These are phyloP conservation scores for Sebastes miniatus DNA, from an alignment of 2,797 vertebrate species.

Conservation along the genomic window DNA sequence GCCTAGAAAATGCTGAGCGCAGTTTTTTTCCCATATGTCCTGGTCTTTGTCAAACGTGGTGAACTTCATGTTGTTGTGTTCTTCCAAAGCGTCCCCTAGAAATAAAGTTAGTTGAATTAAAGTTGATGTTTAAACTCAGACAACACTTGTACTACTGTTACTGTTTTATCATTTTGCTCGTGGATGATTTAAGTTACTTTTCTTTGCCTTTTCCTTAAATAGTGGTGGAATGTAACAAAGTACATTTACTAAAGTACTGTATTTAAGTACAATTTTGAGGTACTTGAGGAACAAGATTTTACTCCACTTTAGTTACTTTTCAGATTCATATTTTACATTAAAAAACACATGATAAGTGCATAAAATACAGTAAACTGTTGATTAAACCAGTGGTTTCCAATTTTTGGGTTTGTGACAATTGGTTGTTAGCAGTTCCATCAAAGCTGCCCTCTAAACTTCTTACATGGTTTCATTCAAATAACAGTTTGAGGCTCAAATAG, in stretches of 20 bases:
- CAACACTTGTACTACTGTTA: neutral
- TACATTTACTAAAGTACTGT: neutral
- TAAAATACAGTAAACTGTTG: neutral
- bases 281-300: neutral
- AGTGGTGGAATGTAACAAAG: neutral
- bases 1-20: conserved; percentile 20
- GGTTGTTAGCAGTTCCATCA: neutral
- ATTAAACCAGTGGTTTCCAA: neutral
- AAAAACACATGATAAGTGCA: neutral
- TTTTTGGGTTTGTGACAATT: neutral
- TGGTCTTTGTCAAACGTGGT: conserved; percentile 65
- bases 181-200: neutral
- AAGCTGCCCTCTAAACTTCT: neutral
- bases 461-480: neutral
- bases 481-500: neutral
- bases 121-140: neutral
- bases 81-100: conserved; percentile 39
- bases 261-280: neutral
- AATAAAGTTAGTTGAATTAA: neutral
- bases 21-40: conserved; percentile 11
- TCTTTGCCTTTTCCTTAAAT: neutral
- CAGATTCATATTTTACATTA: neutral
- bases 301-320: neutral
- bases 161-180: neutral
- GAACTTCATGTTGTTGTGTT: conserved; percentile 50